phyloP scores from a whole-genome alignment of 2,888 invertebrate genomes.

The Temnothorax rugatulus region DNA sequence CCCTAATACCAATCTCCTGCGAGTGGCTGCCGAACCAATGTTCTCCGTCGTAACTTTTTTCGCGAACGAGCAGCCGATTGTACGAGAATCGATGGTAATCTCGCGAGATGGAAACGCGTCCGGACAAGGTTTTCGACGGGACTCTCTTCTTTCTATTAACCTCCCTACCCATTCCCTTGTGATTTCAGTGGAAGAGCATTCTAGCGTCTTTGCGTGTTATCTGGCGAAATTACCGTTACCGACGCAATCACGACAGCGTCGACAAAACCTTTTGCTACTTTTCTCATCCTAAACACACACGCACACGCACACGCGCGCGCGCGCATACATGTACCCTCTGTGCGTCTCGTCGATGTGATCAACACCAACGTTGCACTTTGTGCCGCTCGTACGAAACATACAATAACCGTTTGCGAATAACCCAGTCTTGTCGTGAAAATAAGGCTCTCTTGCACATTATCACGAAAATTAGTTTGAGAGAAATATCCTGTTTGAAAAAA shows the following conservation, averaged over 20 bases:
- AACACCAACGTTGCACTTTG: slow-evolving; percentile 18
- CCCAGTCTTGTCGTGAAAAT: not conserved
- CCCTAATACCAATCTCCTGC: slow-evolving; percentile 5
- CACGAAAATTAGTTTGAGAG: slow-evolving; percentile 13
- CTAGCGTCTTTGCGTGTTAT: slow-evolving; percentile 1
- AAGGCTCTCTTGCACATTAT: slow-evolving; percentile 28
- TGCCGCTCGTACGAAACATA: not conserved
- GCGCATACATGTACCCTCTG: not conserved
- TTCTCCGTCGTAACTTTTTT: not conserved
- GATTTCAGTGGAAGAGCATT: not conserved
- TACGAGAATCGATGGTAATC: slow-evolving; percentile 33
- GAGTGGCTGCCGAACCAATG: not conserved
- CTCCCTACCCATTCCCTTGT: not conserved
- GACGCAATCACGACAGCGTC: slow-evolving; percentile 1
- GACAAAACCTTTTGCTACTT: slow-evolving; percentile 21
- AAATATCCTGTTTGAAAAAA: not conserved
- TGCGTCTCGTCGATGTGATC: not conserved
- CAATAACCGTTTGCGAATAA: slow-evolving; percentile 16
- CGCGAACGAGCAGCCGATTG: slow-evolving; percentile 10
- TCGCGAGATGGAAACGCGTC: slow-evolving; percentile 37
- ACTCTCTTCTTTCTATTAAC: slow-evolving; percentile 17
- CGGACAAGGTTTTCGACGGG: slow-evolving; percentile 2
- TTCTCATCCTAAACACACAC: not conserved
- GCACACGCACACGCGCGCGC: too few species aligned
- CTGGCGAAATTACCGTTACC: slow-evolving; percentile 12